A percentile compares a stretch with the other conserved stretches of the same genome.
These are phyloP conservation scores for Macrosiphum euphorbiae DNA, from an alignment of 2,888 invertebrate species.

Conservation along the genomic window DNA sequence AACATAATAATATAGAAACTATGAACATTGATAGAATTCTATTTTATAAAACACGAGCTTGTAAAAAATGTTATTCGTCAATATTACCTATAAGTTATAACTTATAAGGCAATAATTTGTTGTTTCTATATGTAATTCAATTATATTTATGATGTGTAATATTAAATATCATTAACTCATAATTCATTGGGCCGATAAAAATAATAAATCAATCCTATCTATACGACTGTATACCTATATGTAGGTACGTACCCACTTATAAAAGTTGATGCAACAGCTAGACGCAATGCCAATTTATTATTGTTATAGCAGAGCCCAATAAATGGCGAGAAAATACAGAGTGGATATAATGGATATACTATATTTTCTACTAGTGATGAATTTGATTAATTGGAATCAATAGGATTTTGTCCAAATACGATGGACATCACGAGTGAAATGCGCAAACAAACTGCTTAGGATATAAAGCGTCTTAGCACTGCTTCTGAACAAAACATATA, in stretches of 20 bases:
- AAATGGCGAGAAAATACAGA: not conserved
- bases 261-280: not conserved
- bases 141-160: constrained; percentile 5
- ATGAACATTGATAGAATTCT: not conserved
- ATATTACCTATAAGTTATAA: not conserved
- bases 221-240: not conserved
- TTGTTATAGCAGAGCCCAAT: not conserved
- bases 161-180: not conserved
- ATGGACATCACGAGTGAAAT: not conserved
- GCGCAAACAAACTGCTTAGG: not conserved
- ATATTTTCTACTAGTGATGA: not conserved
- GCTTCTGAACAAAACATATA: not conserved
- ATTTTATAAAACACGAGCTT: not conserved
- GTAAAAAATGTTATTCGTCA: not conserved
- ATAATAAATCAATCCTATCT: not conserved
- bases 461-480: not conserved
- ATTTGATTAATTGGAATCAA: constrained; percentile 29
- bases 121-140: not conserved
- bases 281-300: not conserved
- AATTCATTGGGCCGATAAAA: not conserved
- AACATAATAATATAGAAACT: not conserved
- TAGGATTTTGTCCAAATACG: constrained; percentile 3
- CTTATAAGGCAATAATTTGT: not conserved
- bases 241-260: not conserved
- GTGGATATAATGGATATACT: not conserved